Percentiles rank a stretch among this genome's conserved stretches.
These are phyloP conservation scores for Ibycter americanus DNA, from an alignment of 2,797 vertebrate species.

Conservation along the genomic window DNA sequence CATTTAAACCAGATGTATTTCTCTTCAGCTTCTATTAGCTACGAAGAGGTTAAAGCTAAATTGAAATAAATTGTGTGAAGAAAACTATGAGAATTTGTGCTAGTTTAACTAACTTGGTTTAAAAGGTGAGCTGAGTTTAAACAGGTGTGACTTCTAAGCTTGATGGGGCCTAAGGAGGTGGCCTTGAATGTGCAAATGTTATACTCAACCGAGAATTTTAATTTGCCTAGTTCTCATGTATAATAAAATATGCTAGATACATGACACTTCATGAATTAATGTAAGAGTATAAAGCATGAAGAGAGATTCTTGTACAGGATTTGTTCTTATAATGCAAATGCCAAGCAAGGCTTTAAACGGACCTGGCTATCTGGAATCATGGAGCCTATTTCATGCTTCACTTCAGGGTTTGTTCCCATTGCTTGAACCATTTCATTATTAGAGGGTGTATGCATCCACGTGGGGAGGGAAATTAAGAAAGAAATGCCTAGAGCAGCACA, in stretches of 20 bases:
- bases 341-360: not conserved
- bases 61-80: not conserved
- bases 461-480: not conserved
- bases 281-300: not conserved
- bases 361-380: not conserved
- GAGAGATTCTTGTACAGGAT: not conserved
- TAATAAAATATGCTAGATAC: conserved; percentile 27
- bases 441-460: rapidly evolving
- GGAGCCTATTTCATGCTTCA: conserved; percentile 15
- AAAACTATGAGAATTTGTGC: not conserved
- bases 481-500: not conserved
- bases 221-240: conserved; percentile 28
- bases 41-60: not conserved
- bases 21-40: not conserved
- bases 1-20: not conserved
- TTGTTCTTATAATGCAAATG: conserved; percentile 38
- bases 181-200: not conserved
- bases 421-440: not conserved
- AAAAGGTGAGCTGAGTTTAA: not conserved
- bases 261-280: conserved; percentile 65
- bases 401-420: not conserved
- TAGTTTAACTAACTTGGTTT: not conserved
- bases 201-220: not conserved
- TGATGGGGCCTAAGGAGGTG: not conserved
- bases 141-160: not conserved